Percentiles rank a stretch among this genome's conserved stretches.
phyloP scores from a whole-genome alignment of 2,888 invertebrate species.

The Macrophya alboannulata region DNA sequence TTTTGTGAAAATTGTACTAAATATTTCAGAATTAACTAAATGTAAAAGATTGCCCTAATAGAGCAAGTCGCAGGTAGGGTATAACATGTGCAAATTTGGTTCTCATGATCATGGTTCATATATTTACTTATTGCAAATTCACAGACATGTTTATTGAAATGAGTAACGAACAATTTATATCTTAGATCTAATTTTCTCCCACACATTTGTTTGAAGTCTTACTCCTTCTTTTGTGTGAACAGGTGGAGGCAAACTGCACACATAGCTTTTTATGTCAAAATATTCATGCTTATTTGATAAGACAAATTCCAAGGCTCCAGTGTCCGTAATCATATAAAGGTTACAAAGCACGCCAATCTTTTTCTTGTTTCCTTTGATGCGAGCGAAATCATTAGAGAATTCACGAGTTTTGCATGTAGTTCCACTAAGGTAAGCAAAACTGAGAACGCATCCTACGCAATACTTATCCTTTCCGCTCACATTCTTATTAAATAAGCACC shows the following conservation, averaged over 20 bases:
- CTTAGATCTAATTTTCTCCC: neutral
- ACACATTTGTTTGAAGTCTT: neutral
- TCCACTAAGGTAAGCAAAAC: constrained; percentile 51
- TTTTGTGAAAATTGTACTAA: neutral
- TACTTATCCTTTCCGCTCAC: constrained; percentile 26
- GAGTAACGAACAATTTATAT: neutral
- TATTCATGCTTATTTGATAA: constrained; percentile 2
- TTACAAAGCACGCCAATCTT: constrained; percentile 51
- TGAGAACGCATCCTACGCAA: constrained; percentile 53
- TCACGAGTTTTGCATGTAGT: constrained; percentile 38
- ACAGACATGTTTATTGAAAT: too few relatives aligned
- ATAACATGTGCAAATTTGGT: too few relatives aligned
- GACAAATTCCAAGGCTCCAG: neutral
- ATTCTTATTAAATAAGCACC: constrained; percentile 56
- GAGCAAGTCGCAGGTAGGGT: too few relatives aligned
- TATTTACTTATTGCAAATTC: too few relatives aligned
- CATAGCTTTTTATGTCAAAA: neutral
- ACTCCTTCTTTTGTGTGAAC: neutral
- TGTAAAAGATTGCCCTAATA: too few relatives aligned
- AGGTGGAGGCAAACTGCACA: neutral
- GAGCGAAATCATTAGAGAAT: constrained; percentile 51
- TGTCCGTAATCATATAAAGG: neutral
- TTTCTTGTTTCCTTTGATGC: constrained; percentile 41
- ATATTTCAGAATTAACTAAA: too few relatives aligned
- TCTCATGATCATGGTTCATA: too few relatives aligned